A percentile compares a stretch with the other conserved stretches of the same genome.
Conservation (phyloP, 2,888 invertebrate species). For the Stenichneumon culpator region DNA sequence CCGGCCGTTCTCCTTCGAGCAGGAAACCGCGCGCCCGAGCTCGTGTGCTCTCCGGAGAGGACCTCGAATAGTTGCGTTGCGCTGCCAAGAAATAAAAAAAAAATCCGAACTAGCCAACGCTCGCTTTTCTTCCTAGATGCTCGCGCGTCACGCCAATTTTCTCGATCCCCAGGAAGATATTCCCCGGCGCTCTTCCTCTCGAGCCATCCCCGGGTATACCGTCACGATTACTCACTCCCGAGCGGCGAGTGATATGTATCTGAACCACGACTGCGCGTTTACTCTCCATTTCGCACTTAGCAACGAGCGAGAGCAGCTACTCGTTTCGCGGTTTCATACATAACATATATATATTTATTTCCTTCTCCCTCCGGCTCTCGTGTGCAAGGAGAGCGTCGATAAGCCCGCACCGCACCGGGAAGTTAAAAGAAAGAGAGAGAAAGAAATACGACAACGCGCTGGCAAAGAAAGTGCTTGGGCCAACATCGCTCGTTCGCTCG, state of each 20-base stretch:
- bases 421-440: background rate
- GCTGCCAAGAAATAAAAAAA: slow-evolving; percentile 50
- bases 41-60: background rate
- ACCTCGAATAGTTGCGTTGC: slow-evolving; percentile 20
- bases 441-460: slow-evolving; percentile 10
- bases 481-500: slow-evolving; percentile 48
- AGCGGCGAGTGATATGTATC: slow-evolving; percentile 6
- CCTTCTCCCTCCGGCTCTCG: background rate
- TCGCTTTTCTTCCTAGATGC: slow-evolving; percentile 62
- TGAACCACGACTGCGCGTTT: slow-evolving; percentile 6
- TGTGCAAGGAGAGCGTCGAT: slow-evolving; percentile 27
- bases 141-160: slow-evolving; percentile 67
- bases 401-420: slow-evolving; percentile 19
- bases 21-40: slow-evolving; percentile 42
- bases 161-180: slow-evolving; percentile 34
- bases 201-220: background rate
- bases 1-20: slow-evolving; percentile 70
- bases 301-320: slow-evolving; percentile 30
- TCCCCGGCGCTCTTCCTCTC: slow-evolving; percentile 34
- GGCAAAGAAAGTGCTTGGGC: slow-evolving; percentile 72
- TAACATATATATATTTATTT: background rate
- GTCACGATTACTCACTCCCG: slow-evolving; percentile 15
- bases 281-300: slow-evolving; percentile 46
- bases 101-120: slow-evolving; percentile 7
- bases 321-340: slow-evolving; percentile 5